Base-by-base conservation (phyloP, 2,113 vertebrate genomes). In the Catharus minimus region DNA sequence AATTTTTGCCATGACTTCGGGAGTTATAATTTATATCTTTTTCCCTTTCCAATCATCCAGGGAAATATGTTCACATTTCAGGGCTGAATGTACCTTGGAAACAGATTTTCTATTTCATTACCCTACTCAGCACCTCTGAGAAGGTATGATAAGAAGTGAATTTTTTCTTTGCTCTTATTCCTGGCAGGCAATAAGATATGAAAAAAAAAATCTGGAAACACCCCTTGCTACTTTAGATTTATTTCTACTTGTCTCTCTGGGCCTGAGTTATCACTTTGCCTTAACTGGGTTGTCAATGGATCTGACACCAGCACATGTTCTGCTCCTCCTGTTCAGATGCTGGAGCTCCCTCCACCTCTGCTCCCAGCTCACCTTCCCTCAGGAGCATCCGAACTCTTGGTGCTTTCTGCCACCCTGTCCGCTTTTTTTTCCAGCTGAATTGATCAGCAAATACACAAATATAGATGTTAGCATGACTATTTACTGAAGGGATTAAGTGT, bases 91-190 rank as follows among this genome's bases (percentile, higher is more conserved):
- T 93, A 76, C 64, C 55, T 74, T 81, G 66, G 78, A 94, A 95
- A 96, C 10, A 6, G 79, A 87, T 96, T 89, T 93, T 92, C 90
- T 94, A 33, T 93, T 95, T 86, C 93, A 92, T 93, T 93, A 92
- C 58, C 50, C 69, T 55, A 75, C 62, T 86, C 65, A 85, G 33
- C 72, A 71, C 58, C 73, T 93, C 86, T 73, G 76, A 94, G 78
- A 91, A 93, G 56, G 38, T 60, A 89, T 33, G 77, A 84, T 65
- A 82, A 94, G 88, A 62, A 86, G 13, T 46, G 41, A 86, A 76
- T 94, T 78, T 62, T 88, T 84, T 38, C 30, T 32, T 86, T 10
- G 0, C 49, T 84, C 68, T 81, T 83, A 61, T 72, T 90, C 55
- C 58, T 55, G 58, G 46, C 22, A 89, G 46, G 62, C 71, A 92